These are phyloP conservation scores for Furcula furcula DNA, from an alignment of 2,888 invertebrate genomes.

Conservation along the genomic window DNA sequence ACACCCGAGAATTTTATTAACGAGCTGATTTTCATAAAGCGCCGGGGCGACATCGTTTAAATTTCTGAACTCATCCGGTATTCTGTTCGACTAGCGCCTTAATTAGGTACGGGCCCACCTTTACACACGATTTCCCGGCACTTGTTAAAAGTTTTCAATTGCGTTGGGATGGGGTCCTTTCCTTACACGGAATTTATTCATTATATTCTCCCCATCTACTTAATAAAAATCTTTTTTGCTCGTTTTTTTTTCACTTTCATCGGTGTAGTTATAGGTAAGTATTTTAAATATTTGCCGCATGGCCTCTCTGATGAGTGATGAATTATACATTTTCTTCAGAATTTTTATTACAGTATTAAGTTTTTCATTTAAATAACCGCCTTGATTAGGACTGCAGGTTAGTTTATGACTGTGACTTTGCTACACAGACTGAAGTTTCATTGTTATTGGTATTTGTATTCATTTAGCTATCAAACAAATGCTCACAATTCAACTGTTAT, in stretches of 20 bases:
- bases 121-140: constrained; percentile 80
- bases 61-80: constrained; percentile 71
- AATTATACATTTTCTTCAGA: constrained; percentile 69
- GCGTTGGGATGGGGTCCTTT: constrained; percentile 72
- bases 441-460: too few species aligned
- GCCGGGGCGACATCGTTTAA: constrained; percentile 50
- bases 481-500: too few species aligned
- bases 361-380: constrained; percentile 31
- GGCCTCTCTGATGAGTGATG: constrained; percentile 68
- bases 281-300: constrained; percentile 77
- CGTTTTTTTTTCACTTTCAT: constrained; percentile 58
- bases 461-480: too few species aligned
- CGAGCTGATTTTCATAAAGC: constrained; percentile 65
- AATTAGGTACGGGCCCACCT: constrained; percentile 76
- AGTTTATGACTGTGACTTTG: too few species aligned
- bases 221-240: constrained; percentile 75
- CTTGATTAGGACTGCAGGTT: constrained; percentile 25
- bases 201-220: constrained; percentile 71
- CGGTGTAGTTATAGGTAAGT: constrained; percentile 63
- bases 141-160: constrained; percentile 82
- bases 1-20: constrained; percentile 57
- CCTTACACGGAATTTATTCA: constrained; percentile 79
- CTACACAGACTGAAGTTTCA: too few species aligned
- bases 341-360: constrained; percentile 58
- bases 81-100: constrained; percentile 62